These are phyloP conservation scores for Akabosia matsudoensis DNA, from an alignment of 1,140 invertebrate species.

Conservation along the genomic window DNA sequence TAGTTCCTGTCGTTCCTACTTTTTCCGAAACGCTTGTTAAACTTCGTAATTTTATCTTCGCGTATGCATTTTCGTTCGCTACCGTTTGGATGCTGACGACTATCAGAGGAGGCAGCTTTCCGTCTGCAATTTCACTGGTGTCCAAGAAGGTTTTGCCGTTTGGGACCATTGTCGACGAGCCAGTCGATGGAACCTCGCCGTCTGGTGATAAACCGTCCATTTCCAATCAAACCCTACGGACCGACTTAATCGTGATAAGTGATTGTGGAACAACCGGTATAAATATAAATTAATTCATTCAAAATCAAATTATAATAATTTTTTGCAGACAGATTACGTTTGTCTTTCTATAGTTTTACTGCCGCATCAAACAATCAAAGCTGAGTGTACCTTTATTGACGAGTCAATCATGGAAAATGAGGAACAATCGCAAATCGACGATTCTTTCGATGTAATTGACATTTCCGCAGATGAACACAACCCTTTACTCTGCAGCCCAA, in stretches of 20 bases:
- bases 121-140: too few relatives aligned
- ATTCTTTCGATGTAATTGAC: neutral
- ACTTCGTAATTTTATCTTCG: neutral
- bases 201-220: too few relatives aligned
- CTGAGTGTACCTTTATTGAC: neutral
- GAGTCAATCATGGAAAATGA: neutral
- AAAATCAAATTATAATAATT: too few relatives aligned
- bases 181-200: too few relatives aligned
- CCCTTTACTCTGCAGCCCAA: neutral
- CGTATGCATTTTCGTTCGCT: neutral
- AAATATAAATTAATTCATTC: too few relatives aligned
- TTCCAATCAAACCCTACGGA: too few relatives aligned
- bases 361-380: conserved; percentile 2
- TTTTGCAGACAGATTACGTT: too few relatives aligned
- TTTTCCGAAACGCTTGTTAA: neutral
- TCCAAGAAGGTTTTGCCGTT: too few relatives aligned
- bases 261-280: too few relatives aligned
- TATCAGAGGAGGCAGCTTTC: neutral
- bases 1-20: neutral
- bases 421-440: neutral
- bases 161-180: too few relatives aligned
- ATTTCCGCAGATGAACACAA: neutral
- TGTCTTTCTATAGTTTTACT: neutral
- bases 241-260: too few relatives aligned
- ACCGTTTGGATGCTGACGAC: neutral